Percentiles rank a stretch among this genome's conserved stretches.
Evolutionary conservation across 2,888 invertebrate species (phyloP).

Genomic region (Clostera curtula): DNA sequence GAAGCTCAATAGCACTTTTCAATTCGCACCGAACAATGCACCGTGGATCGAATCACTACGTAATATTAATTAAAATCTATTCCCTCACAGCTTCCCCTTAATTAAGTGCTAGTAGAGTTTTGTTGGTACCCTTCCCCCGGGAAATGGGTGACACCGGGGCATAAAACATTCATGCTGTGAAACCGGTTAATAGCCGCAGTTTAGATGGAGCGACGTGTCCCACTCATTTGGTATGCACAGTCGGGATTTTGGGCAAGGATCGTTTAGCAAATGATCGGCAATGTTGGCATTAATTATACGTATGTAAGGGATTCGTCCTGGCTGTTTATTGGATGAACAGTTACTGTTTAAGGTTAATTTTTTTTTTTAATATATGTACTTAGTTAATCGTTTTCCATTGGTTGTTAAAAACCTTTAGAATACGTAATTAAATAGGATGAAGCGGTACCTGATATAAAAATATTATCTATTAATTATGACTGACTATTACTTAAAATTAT

Average conservation of each 20-base stretch:
- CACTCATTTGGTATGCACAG: constrained; percentile 8
- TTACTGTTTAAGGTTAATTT: no score
- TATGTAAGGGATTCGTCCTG: no score
- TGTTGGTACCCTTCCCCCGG: constrained; percentile 46
- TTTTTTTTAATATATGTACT: no score
- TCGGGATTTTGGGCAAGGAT: constrained; percentile 2
- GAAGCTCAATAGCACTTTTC: constrained; percentile 24
- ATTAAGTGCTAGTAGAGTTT: constrained; percentile 66
- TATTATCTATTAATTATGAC: no score
- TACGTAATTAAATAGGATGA: no score
- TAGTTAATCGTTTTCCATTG: no score
- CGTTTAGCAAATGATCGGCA: neutral
- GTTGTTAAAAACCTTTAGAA: no score
- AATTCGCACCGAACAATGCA: constrained; percentile 39
- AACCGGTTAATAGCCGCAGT: constrained; percentile 59
- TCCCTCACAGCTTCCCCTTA: constrained; percentile 55
- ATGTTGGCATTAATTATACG: no score
- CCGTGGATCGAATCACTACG: constrained; percentile 37
- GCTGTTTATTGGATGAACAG: no score
- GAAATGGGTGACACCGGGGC: constrained; percentile 46
- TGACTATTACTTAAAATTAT: no score
- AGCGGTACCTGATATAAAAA: no score
- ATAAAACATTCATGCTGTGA: constrained; percentile 62
- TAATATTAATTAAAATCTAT: constrained; percentile 65
- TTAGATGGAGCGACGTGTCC: constrained; percentile 32